Percentiles rank a stretch among this genome's conserved stretches.
phyloP scores from a whole-genome alignment of 2,113 vertebrate species.

The Ammospiza caudacuta region DNA sequence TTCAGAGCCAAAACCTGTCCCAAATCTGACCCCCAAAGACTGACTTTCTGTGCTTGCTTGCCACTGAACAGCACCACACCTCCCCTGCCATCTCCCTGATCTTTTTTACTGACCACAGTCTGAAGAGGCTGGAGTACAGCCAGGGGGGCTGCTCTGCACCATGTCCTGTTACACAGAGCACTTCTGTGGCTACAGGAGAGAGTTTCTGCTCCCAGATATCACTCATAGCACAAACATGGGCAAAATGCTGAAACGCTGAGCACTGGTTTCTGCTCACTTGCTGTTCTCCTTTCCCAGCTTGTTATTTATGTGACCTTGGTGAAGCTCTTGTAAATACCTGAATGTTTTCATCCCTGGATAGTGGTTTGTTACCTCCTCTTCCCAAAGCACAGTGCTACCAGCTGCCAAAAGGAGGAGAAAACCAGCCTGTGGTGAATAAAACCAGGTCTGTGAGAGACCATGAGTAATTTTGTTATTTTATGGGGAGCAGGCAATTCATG shows the following conservation, averaged over 20 bases:
- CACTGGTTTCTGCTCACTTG: not conserved
- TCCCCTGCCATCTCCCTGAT: no score
- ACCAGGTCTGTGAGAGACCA: not conserved
- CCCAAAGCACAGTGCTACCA: not conserved
- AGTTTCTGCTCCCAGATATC: not conserved
- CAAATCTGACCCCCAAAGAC: not conserved
- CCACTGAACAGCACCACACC: accelerated
- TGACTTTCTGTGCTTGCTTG: not conserved
- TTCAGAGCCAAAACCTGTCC: not conserved
- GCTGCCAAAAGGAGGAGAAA: not conserved
- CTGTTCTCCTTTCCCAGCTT: not conserved
- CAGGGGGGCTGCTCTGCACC: not conserved
- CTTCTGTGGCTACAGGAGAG: not conserved
- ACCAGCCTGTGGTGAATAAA: not conserved
- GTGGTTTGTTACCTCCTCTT: not conserved
- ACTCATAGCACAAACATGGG: not conserved
- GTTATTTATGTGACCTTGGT: not conserved
- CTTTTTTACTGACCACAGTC: not conserved
- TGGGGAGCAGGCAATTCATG: not conserved
- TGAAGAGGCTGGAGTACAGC: not conserved
- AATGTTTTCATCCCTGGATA: not conserved
- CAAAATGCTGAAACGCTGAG: not conserved
- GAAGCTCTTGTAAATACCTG: not conserved
- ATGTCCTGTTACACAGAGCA: not conserved
- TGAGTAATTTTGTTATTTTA: not conserved